These are phyloP conservation scores for Litoditis marina DNA, from an alignment of 2,888 invertebrate genomes.

Conservation along the genomic window DNA sequence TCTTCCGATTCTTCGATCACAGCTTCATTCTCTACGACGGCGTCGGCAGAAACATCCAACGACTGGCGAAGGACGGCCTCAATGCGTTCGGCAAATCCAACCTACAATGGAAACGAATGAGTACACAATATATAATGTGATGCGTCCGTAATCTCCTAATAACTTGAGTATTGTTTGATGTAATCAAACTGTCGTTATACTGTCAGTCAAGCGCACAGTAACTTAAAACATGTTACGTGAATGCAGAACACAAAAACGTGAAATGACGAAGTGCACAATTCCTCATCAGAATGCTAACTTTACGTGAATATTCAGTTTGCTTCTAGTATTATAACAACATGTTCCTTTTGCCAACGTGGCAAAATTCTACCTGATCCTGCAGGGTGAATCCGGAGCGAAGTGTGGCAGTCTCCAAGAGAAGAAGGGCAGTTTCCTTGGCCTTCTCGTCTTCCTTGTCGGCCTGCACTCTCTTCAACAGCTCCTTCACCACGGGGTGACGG, in stretches of 20 bases:
- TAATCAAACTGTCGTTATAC: too few relatives aligned
- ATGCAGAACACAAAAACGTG: too few relatives aligned
- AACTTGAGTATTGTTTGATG: not conserved
- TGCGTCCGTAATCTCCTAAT: too few relatives aligned
- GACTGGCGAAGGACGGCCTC: constrained; percentile 77
- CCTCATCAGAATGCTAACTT: too few relatives aligned
- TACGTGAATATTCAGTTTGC: too few relatives aligned
- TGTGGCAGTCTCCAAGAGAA: constrained; percentile 88
- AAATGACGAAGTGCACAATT: too few relatives aligned
- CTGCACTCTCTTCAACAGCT: constrained; percentile 79
- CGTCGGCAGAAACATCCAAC: constrained; percentile 63
- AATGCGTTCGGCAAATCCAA: constrained; percentile 83
- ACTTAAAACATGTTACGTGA: too few relatives aligned
- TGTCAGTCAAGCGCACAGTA: too few relatives aligned
- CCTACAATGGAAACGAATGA: constrained; percentile 51
- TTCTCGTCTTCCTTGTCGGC: constrained; percentile 75
- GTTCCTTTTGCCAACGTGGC: too few relatives aligned
- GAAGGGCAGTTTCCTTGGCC: constrained; percentile 79
- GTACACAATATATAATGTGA: not conserved
- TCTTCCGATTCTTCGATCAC: constrained; percentile 69
- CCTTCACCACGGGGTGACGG: constrained; percentile 88
- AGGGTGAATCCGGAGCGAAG: constrained; percentile 90
- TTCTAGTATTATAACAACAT: too few relatives aligned
- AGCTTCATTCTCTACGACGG: constrained; percentile 63
- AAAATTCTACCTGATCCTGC: constrained; percentile 68